These are phyloP conservation scores for Lasioglossum calceatum DNA, from an alignment of 2,888 invertebrate species.

Conservation along the genomic window DNA sequence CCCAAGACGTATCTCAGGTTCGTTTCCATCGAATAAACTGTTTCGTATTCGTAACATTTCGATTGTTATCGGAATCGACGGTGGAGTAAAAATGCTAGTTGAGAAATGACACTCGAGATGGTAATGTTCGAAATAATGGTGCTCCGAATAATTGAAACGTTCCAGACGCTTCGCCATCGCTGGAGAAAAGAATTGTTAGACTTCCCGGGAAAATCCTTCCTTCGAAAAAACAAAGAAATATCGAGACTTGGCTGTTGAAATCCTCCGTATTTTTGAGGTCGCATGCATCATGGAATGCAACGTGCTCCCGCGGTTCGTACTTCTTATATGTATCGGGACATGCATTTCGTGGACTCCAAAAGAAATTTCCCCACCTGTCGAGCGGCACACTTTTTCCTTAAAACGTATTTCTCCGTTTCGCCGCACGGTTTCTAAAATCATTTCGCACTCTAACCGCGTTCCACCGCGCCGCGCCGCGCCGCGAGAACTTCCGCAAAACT, in stretches of 20 bases:
- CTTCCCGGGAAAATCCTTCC: not conserved
- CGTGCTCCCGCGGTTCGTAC: not conserved
- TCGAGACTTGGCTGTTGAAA: not conserved
- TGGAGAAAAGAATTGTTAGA: not conserved
- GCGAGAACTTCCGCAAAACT: constrained; percentile 12
- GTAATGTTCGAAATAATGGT: not conserved
- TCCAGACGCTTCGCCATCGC: not conserved
- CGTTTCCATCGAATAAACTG: not conserved
- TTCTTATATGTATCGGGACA: not conserved
- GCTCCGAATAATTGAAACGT: not conserved
- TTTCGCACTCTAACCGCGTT: constrained; percentile 46
- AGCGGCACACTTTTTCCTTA: not conserved
- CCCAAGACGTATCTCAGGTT: not conserved
- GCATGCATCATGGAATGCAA: constrained; percentile 11
- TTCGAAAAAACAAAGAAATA: not conserved
- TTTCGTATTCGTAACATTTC: not conserved
- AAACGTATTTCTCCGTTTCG: constrained; percentile 24
- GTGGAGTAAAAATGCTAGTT: not conserved
- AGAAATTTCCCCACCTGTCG: constrained; percentile 7
- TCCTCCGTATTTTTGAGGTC: constrained; percentile 8
- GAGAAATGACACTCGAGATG: not conserved
- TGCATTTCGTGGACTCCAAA: constrained; percentile 5
- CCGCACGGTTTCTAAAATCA: constrained; percentile 38
- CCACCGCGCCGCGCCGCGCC: constrained; percentile 1
- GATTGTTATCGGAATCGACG: not conserved